Evolutionary conservation across 1,140 invertebrate genomes (phyloP).

Genomic region (Caenorhabditis tropicalis): DNA sequence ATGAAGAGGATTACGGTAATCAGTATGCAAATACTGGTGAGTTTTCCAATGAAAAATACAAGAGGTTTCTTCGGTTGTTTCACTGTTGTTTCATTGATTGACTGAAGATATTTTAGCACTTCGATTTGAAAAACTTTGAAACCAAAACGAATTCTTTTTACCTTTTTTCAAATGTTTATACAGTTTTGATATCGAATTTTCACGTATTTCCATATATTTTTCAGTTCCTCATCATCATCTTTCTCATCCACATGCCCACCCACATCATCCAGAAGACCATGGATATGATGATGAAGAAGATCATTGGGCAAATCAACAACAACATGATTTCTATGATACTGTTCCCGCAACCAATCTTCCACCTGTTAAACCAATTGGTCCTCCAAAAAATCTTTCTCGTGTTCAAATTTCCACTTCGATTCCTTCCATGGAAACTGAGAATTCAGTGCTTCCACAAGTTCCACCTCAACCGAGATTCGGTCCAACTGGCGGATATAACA

Average conservation of each 20-base stretch:
- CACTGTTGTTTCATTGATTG: too few relatives aligned
- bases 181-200: too few relatives aligned
- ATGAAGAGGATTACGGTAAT: slow-evolving; percentile 37
- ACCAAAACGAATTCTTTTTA: too few relatives aligned
- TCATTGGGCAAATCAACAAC: background rate
- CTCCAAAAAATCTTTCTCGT: slow-evolving; percentile 8
- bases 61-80: too few relatives aligned
- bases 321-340: slow-evolving; percentile 18
- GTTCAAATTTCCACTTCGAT: slow-evolving; percentile 35
- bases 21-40: slow-evolving; percentile 16
- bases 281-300: slow-evolving; percentile 27
- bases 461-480: slow-evolving; percentile 12
- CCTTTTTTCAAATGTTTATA: too few relatives aligned
- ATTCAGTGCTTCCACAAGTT: background rate
- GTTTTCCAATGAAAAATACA: too few relatives aligned
- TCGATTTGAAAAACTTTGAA: background rate
- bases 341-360: background rate
- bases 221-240: slow-evolving; percentile 4
- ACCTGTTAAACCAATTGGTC: slow-evolving; percentile 16
- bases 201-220: too few relatives aligned
- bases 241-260: background rate
- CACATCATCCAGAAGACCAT: slow-evolving; percentile 30
- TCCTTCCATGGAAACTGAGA: background rate
- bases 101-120: too few relatives aligned
- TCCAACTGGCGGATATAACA: slow-evolving; percentile 17